These are phyloP conservation scores for Pitta sordida DNA, from an alignment of 2,113 vertebrate species.

Conservation along the genomic window DNA sequence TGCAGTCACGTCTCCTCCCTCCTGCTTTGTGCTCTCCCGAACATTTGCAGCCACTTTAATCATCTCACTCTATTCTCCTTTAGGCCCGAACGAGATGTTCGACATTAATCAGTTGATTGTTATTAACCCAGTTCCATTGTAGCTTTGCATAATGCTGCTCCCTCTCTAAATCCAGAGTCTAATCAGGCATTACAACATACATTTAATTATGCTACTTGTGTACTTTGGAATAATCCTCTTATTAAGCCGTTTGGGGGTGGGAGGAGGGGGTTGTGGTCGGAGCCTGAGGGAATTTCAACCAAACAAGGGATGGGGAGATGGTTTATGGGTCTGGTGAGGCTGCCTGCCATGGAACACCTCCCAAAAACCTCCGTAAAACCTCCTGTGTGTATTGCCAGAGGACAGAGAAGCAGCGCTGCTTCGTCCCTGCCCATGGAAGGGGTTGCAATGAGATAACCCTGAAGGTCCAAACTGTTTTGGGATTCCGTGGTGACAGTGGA, in stretches of 20 bases:
- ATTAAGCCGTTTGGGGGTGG: accelerated
- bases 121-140: conserved; percentile 23
- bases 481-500: neutral
- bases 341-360: neutral
- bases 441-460: accelerated
- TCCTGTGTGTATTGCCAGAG: accelerated
- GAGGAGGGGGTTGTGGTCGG: neutral
- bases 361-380: neutral
- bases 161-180: conserved; percentile 24
- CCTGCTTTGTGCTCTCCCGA: neutral
- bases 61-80: neutral
- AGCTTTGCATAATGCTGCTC: neutral
- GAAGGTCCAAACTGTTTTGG: neutral
- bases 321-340: neutral
- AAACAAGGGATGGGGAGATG: neutral
- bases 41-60: neutral
- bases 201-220: neutral
- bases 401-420: too few species aligned
- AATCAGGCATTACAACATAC: neutral
- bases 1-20: neutral
- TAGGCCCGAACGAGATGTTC: neutral
- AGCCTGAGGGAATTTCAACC: neutral
- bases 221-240: neutral
- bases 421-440: too few species aligned
- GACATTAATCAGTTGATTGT: conserved; percentile 20